These are phyloP conservation scores for Platyscapa corneri DNA, from an alignment of 1,140 invertebrate species.

Conservation along the genomic window DNA sequence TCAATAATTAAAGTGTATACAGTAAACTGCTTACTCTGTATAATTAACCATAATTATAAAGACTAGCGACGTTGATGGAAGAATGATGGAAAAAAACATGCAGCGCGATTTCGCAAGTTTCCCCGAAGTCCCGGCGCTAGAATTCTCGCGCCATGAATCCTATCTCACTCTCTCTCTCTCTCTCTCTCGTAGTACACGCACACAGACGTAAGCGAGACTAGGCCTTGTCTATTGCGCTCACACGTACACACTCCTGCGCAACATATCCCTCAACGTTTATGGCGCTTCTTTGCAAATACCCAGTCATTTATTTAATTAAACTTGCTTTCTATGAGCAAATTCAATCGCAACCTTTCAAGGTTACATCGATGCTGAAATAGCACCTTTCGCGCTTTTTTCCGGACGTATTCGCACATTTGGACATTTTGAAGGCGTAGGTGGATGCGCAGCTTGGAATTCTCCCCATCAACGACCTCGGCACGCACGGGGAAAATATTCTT, in stretches of 20 bases:
- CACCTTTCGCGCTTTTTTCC: neutral
- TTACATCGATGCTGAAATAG: neutral
- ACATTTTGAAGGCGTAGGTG: neutral
- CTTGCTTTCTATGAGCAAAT: neutral
- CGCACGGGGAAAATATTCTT: neutral
- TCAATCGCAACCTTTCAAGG: neutral
- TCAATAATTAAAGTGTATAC: slow-evolving; percentile 27
- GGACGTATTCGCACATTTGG: neutral
- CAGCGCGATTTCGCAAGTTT: slow-evolving; percentile 30
- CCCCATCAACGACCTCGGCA: no score
- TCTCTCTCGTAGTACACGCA: no score
- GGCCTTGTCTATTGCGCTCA: neutral
- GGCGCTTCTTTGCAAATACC: neutral
- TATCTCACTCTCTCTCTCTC: neutral
- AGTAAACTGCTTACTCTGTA: slow-evolving; percentile 23
- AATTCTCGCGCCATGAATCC: neutral
- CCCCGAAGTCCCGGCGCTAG: slow-evolving; percentile 8
- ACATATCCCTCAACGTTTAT: slow-evolving; percentile 10
- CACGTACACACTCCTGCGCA: neutral
- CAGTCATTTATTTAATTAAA: slow-evolving; percentile 4
- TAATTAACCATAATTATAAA: slow-evolving; percentile 36
- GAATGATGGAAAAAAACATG: neutral
- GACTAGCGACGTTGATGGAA: neutral
- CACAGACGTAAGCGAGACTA: neutral
- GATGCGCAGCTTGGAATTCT: neutral